Conservation (phyloP, 2,113 vertebrate species). For the Lamprologus callipterus region DNA sequence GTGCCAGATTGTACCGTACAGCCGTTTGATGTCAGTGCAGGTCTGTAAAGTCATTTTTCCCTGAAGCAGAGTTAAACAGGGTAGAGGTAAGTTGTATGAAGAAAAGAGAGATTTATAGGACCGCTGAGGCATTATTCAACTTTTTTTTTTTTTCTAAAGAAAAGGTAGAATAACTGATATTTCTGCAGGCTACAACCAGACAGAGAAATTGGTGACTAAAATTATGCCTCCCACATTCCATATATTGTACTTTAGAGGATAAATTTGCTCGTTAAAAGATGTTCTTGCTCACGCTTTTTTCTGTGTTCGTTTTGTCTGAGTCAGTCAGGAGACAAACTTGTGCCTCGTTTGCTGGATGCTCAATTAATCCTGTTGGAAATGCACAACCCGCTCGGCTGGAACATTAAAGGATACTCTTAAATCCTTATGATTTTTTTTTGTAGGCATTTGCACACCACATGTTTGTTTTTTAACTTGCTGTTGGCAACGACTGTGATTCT, state of each 20-base stretch:
- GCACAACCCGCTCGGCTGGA: neutral
- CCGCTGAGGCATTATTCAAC: constrained; percentile 26
- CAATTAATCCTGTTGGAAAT: constrained; percentile 2
- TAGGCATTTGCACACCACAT: constrained; percentile 6
- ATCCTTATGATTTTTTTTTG: constrained; percentile 7
- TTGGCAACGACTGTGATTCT: constrained; percentile 18
- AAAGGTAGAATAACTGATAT: constrained; percentile 22
- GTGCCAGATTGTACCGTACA: neutral
- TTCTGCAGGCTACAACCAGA: constrained; percentile 15
- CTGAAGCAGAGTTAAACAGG: constrained; percentile 5
- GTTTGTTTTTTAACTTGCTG: constrained; percentile 12
- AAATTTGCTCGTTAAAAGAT: neutral
- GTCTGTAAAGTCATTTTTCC: constrained; percentile 22
- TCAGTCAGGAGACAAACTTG: neutral
- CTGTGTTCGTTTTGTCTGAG: neutral
- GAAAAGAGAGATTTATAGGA: constrained; percentile 44
- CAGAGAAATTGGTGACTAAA: neutral
- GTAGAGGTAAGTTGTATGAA: constrained; percentile 19
- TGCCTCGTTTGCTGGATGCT: neutral
- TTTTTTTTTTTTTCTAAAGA: constrained; percentile 12
- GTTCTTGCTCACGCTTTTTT: neutral
- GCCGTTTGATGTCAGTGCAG: constrained; percentile 26
- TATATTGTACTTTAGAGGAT: neutral
- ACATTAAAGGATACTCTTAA: neutral
- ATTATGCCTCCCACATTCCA: constrained; percentile 12